phyloP scores from a whole-genome alignment of 2,113 vertebrate species.

The Poeciliopsis prolifica region DNA sequence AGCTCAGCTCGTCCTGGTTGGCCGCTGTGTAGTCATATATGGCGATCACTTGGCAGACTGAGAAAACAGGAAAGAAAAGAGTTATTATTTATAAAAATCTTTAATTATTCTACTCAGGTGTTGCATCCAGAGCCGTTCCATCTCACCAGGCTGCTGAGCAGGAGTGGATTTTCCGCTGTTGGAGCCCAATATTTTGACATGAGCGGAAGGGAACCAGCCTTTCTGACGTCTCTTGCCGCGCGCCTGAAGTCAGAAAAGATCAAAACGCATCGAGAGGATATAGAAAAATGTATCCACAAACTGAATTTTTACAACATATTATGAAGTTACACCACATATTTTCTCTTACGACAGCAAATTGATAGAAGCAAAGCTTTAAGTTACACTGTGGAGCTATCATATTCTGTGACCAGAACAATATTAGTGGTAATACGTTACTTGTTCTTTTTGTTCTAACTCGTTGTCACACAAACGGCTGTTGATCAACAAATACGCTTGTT shows the following conservation, averaged over 20 bases:
- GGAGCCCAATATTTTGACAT: conserved; percentile 91
- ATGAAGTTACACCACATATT: neutral
- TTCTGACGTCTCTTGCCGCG: conserved; percentile 96
- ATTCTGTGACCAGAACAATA: no score
- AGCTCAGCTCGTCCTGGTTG: conserved; percentile 92
- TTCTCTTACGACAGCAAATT: neutral
- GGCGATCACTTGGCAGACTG: conserved; percentile 93
- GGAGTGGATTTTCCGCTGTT: conserved; percentile 88
- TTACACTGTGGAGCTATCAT: no score
- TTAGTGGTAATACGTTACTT: no score
- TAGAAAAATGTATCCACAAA: neutral
- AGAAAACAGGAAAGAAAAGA: neutral
- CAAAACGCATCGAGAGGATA: conserved; percentile 4
- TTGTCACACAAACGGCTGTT: no score
- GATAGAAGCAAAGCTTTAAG: neutral
- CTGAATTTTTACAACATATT: neutral
- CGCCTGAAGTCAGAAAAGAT: conserved; percentile 78
- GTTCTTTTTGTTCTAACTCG: no score
- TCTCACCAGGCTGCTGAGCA: conserved; percentile 84
- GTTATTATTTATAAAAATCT: neutral
- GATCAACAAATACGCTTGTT: no score
- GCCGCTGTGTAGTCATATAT: conserved; percentile 92
- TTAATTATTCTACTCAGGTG: neutral
- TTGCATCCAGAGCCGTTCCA: neutral
- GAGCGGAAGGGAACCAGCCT: conserved; percentile 93